Conservation (phyloP, 2,797 vertebrate species). For the Malurus splendens region DNA sequence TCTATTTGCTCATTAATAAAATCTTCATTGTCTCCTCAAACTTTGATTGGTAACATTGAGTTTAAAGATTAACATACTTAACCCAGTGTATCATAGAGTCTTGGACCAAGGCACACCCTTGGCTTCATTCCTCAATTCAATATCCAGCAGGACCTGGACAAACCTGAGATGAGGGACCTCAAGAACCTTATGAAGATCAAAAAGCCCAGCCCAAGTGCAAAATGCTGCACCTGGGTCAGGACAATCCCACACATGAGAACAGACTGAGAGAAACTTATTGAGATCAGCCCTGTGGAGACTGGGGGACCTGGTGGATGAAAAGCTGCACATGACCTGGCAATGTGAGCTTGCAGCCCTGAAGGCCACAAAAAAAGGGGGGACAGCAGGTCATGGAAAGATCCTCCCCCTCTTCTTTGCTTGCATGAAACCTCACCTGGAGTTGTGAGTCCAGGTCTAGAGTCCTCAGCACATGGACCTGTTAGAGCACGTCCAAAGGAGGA, state of each 20-base stretch:
- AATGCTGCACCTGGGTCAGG: background rate
- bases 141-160: background rate
- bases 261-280: background rate
- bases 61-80: background rate
- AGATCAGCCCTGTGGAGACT: background rate
- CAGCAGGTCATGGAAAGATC: background rate
- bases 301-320: background rate
- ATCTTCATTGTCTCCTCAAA: background rate
- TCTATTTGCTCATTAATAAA: background rate
- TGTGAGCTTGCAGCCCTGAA: background rate
- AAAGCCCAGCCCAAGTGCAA: background rate
- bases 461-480: accelerated
- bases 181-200: background rate
- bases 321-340: background rate
- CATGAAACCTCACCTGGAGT: background rate
- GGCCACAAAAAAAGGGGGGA: background rate
- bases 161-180: background rate
- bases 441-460: background rate
- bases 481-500: background rate
- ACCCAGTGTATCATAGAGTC: background rate
- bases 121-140: background rate
- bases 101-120: background rate
- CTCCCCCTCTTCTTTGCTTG: background rate
- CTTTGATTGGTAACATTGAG: background rate
- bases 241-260: background rate